Evolutionary conservation across 2,888 invertebrate genomes (phyloP).

Genomic region (Hesperia comma): DNA sequence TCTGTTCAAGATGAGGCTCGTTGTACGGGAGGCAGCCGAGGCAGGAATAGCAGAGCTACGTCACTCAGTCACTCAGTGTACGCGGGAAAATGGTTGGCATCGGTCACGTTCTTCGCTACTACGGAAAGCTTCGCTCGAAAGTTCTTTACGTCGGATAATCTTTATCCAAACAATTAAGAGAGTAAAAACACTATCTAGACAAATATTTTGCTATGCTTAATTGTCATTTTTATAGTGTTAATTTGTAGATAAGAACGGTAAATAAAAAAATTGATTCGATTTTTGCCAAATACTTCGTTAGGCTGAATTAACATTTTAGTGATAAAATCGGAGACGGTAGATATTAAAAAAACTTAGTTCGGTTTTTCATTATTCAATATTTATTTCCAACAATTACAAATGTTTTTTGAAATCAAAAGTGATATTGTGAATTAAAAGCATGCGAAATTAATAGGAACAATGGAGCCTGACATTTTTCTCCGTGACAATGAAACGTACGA

Average conservation of each 20-base stretch:
- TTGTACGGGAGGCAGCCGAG: too few relatives aligned
- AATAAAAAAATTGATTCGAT: too few relatives aligned
- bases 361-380: not conserved
- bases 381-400: not conserved
- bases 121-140: conserved; percentile 1
- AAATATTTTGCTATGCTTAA: too few relatives aligned
- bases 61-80: conserved; percentile 16
- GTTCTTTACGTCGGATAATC: conserved; percentile 11
- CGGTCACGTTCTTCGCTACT: conserved; percentile 10
- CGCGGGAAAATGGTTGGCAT: conserved; percentile 22
- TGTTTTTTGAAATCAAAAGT: not conserved
- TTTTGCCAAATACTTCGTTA: too few relatives aligned
- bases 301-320: too few relatives aligned
- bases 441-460: conserved; percentile 40
- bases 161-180: not conserved
- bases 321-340: too few relatives aligned
- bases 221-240: too few relatives aligned
- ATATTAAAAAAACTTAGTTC: not conserved
- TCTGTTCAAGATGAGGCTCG: too few relatives aligned
- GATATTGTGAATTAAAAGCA: not conserved
- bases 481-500: conserved; percentile 71
- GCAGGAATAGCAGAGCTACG: not conserved
- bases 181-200: too few relatives aligned
- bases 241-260: too few relatives aligned
- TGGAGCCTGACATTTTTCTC: conserved; percentile 60